Evolutionary conservation across 2,797 vertebrate species (phyloP), one percentile per base, ranked within the genome.

Genomic region (Chlorospingus flavigularis): DNA sequence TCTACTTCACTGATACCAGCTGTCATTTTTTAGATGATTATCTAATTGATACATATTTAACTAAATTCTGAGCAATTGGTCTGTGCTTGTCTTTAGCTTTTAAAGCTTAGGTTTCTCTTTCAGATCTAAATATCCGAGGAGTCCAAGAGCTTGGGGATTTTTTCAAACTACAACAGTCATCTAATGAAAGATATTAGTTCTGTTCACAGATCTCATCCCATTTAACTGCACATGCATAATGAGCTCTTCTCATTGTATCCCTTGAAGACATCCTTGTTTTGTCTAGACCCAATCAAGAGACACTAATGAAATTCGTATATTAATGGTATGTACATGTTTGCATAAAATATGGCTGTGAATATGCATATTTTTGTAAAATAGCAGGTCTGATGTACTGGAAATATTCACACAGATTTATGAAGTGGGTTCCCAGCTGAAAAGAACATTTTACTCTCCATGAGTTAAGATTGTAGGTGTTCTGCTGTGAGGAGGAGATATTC

Each of bases 31-130:
- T 58, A 71, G 53, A 63, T 77, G 53, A 86, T 94, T 65, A 79
- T 92, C 85, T 95, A 91, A 95, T 94, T 94, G 94, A 90, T 87
- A 91, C 61, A 88, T 80, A 90, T 94, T 94, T 80, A 88, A 83
- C 53, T 83, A 72, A 88, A 83, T 65, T 82, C 43, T 83, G 31
- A 88, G 79, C 87, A 90, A 91, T 83, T 83, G 85, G 61, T 86
- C 72, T 88, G 42, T 60, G 23, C 47, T 82, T 87, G 74, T 66
- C 86, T 83, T 67, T n/a, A 76, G 63, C 37, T 90, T 71, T 86
- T 65, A 80, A 91, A 88, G 78, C 24, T 88, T 39, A 68, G 68
- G 24, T 15, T 71, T 85, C 79, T 67, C 31, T 86, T 92, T 92
- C 75, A 75, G 23, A 57, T 76, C 16, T 58, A n/a, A 85, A 39